Evolutionary conservation across 2,113 vertebrate genomes (phyloP).

Genomic region (Crocuta crocuta): DNA sequence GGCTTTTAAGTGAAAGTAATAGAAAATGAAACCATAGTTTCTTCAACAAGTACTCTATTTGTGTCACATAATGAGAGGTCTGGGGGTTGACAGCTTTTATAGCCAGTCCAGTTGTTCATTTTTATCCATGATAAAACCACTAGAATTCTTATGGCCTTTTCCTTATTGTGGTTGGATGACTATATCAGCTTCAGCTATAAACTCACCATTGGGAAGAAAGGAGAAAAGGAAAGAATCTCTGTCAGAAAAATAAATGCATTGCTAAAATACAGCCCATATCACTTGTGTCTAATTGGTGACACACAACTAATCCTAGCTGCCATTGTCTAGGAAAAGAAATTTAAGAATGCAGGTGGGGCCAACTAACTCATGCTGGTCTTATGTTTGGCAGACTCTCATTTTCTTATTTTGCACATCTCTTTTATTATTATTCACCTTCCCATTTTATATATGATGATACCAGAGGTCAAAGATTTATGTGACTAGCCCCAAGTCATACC

Average conservation of each 20-base stretch:
- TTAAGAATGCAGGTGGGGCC: background rate
- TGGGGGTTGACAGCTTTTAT: background rate
- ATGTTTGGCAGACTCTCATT: background rate
- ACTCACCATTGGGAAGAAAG: background rate
- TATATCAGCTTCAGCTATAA: background rate
- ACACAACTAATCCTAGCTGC: background rate
- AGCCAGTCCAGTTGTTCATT: background rate
- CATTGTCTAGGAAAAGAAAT: background rate
- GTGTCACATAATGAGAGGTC: background rate
- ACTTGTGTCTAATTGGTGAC: background rate
- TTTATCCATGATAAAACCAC: background rate
- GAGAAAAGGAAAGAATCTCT: background rate
- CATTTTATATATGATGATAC: background rate
- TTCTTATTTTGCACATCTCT: background rate
- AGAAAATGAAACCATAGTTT: background rate
- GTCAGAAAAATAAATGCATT: background rate
- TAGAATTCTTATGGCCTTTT: background rate
- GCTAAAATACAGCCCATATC: background rate
- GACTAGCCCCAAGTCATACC: background rate
- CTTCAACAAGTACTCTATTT: background rate
- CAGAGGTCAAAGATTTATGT: background rate
- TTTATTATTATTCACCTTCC: background rate
- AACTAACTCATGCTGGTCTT: background rate
- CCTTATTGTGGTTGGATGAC: background rate
- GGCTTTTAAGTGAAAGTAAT: background rate